Evolutionary conservation across 2,888 invertebrate species (phyloP), one percentile per base, ranked within the genome.

Genomic region (Drosophila acutilabella): DNA sequence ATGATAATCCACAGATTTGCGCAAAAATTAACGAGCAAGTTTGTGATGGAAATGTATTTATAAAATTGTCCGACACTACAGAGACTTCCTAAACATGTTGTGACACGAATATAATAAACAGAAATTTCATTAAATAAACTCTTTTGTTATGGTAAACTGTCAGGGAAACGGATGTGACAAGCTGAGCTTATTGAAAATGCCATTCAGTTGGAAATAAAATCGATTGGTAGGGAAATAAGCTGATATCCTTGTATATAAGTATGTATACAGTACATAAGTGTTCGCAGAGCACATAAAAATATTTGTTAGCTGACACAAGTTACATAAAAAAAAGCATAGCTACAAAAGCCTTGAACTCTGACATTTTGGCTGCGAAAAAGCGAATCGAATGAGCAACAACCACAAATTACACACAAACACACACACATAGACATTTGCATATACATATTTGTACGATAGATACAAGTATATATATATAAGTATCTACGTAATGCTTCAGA

Each of bases 321-420:
- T 76, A 76, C 72, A 76, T 69, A 72, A 77, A 30, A 26, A 26
- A 30, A 64, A 58, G 59, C 58, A 70, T 56, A 54, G 57, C 62
- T 45, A 45, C 42, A 26, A 58, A 44, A 80, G 64, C 87, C 83
- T 84, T 84, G 87, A 84, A 86, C 83, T 77, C 64, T 86, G 83
- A 65, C 87, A 81, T 84, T 86, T 80, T 64, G 64, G 66, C 42
- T 54, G 54, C 47, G 60, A 36, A 36, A 36, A 40, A 33, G 16
- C 20, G 14, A 30, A 30, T 30, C 18, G 14, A 30, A 18, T 16
- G 16, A 10, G 30, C 18, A 38, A 20, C 36, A 23, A 18, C 30
- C n/a, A 58, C 33, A 51, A 30, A 42, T 10, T 42, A 59, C 82
- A 75, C 57, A 59, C 36, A 36, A 11, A 36, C 10, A 36, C 36